A percentile compares a stretch with the other conserved stretches of the same genome.
Conservation (phyloP, 2,113 vertebrate genomes). For the Pardalotus punctatus region DNA sequence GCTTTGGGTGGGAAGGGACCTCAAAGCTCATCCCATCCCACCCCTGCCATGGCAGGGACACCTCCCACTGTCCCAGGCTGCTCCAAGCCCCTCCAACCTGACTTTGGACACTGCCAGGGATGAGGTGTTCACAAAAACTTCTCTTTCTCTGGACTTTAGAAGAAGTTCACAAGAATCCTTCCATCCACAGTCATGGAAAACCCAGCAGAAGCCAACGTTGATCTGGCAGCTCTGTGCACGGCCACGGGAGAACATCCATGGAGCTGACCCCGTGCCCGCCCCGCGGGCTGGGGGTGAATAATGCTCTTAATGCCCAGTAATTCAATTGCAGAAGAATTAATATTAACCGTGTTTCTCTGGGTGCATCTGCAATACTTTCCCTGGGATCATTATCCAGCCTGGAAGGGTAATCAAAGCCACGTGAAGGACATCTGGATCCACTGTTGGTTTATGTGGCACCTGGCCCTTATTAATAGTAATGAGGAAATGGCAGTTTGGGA, state of each 20-base stretch:
- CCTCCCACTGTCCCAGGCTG: accelerated
- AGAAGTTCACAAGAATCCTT: background rate
- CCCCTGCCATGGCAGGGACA: background rate
- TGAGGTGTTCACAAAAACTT: background rate
- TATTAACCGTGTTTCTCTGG: accelerated
- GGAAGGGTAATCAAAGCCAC: background rate
- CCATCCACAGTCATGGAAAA: accelerated
- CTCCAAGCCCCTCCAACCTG: background rate
- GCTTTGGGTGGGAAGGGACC: background rate
- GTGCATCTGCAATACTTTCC: background rate
- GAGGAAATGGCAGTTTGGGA: slow-evolving; percentile 52
- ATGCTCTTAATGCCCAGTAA: background rate
- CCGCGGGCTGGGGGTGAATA: accelerated
- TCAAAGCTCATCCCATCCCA: background rate
- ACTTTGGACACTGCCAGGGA: background rate
- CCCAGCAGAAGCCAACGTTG: accelerated
- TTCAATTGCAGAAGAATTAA: background rate
- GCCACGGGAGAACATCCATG: accelerated
- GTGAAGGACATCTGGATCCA: slow-evolving; percentile 24
- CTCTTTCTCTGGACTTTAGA: background rate
- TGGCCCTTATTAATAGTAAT: slow-evolving; percentile 37
- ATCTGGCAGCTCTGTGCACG: too few species aligned
- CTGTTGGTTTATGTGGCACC: background rate
- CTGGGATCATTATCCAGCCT: background rate
- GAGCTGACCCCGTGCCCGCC: accelerated